Evolutionary conservation across 2,888 invertebrate species (phyloP), one percentile per base, ranked within the genome.

Genomic region (Campaea margaritaria): DNA sequence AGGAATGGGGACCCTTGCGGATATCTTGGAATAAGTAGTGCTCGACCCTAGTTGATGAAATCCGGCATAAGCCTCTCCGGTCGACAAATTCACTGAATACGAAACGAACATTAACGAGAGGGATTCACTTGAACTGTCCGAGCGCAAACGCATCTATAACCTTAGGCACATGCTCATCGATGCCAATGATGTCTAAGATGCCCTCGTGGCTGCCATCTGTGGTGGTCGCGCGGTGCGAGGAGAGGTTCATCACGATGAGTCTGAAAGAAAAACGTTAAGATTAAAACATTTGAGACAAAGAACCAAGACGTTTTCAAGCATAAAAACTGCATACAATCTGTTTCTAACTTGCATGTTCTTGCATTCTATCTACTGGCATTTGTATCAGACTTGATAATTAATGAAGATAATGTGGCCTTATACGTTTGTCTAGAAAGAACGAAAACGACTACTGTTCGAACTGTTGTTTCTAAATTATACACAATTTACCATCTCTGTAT

Each of bases 91-190:
- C 54, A 54, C 49, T 53, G 52, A 42, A 31, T 47, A 28, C n/a
- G 43, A 58, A 59, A 49, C 58, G 44, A 42, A n/a, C n/a, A n/a
- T 36, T 46, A 21, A 13, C 21, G 28, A 36, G 57, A 55, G 43
- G 21, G 45, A 28, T 65, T 89, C 81, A 92, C 74, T 87, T 79
- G 77, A 94, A 94, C 51, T 91, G 86, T 56, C 93, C 93, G 69
- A 93, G 90, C 21, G 93, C 91, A 78, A 95, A 95, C 2, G 95
- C 94, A 81, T 95, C 94, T 52, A 96, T 90, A 39, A 95, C 73
- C 70, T 91, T 93, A 41, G 95, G 94, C 55, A 95, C 93, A 72
- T 94, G 89, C 43, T 93, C 93, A 78, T 95, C 94, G 67, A 95
- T 91, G 51, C 96, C 95, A 61, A 94, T 86, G 39, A 95, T 91